A percentile compares a stretch with the other conserved stretches of the same genome.
These are phyloP conservation scores for Odontesthes bonariensis DNA, from an alignment of 2,113 vertebrate species.

Conservation along the genomic window DNA sequence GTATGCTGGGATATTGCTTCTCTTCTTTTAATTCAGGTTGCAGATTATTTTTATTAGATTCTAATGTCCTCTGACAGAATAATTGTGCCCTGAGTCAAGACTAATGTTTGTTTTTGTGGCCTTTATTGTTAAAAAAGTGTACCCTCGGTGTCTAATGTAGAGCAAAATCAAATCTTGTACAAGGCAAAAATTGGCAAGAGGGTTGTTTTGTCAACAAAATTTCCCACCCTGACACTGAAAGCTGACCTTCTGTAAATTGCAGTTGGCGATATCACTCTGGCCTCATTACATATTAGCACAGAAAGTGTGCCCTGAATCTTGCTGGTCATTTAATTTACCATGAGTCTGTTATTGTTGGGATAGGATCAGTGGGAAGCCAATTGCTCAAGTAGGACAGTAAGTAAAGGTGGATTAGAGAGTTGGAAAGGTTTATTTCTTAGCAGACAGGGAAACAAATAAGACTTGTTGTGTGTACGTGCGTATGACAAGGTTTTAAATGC, in stretches of 20 bases:
- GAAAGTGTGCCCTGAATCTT: slow-evolving; percentile 25
- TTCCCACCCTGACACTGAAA: slow-evolving; percentile 51
- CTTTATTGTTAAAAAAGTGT: neutral
- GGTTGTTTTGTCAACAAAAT: slow-evolving; percentile 4
- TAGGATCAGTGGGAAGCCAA: slow-evolving; percentile 68
- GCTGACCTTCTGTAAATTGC: slow-evolving; percentile 55
- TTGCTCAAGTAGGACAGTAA: slow-evolving; percentile 67
- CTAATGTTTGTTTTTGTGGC: neutral
- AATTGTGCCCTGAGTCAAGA: neutral
- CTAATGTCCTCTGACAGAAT: neutral
- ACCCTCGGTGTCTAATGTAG: slow-evolving; percentile 20
- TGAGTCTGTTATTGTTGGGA: slow-evolving; percentile 36
- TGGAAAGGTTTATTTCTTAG: slow-evolving; percentile 20
- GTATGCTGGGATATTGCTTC: slow-evolving; percentile 52
- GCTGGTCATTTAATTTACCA: slow-evolving; percentile 28
- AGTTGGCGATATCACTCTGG: slow-evolving; percentile 16
- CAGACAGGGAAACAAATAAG: neutral
- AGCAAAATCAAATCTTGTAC: slow-evolving; percentile 33
- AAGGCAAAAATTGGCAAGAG: neutral
- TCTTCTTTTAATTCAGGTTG: slow-evolving; percentile 5
- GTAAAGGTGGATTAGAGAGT: slow-evolving; percentile 40
- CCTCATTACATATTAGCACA: slow-evolving; percentile 21
- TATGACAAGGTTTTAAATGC: slow-evolving; percentile 8
- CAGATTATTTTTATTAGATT: slow-evolving; percentile 31
- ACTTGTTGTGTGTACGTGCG: neutral